Percentiles rank a stretch among this genome's conserved stretches.
Evolutionary conservation across 2,888 invertebrate species (phyloP).

Genomic region (Ecliptopera silaceata): DNA sequence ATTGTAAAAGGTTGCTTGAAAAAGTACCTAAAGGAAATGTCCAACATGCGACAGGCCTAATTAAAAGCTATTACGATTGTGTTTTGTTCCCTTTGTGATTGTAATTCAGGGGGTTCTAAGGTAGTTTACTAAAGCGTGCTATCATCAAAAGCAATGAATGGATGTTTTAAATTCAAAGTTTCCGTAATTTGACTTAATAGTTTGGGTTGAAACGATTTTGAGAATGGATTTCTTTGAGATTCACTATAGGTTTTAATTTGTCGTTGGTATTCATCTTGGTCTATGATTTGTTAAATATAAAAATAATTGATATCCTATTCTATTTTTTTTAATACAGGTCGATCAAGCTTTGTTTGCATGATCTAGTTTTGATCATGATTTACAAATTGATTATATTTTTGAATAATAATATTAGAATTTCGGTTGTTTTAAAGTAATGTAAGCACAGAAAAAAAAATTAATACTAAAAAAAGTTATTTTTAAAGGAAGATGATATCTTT

Average conservation of each 20-base stretch:
- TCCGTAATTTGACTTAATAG: conserved; percentile 44
- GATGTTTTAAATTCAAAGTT: conserved; percentile 50
- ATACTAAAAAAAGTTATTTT: no score
- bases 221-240: conserved; percentile 5
- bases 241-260: background rate
- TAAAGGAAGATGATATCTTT: no score
- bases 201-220: conserved; percentile 34
- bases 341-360: no score
- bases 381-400: no score
- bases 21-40: conserved; percentile 36
- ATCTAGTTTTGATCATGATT: no score
- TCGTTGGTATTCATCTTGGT: background rate
- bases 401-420: no score
- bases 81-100: conserved; percentile 50
- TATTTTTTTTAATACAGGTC: no score
- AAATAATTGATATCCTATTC: no score
- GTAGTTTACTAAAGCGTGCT: conserved; percentile 52
- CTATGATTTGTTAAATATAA: no score
- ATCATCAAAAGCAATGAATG: conserved; percentile 50
- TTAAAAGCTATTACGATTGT: conserved; percentile 62
- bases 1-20: conserved; percentile 5
- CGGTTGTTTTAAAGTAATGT: no score
- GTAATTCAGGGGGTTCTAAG: conserved; percentile 47
- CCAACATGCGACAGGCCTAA: conserved; percentile 57
- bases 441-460: no score